phyloP scores from a whole-genome alignment of 1,140 invertebrate genomes.

The Zaprionus africanus region DNA sequence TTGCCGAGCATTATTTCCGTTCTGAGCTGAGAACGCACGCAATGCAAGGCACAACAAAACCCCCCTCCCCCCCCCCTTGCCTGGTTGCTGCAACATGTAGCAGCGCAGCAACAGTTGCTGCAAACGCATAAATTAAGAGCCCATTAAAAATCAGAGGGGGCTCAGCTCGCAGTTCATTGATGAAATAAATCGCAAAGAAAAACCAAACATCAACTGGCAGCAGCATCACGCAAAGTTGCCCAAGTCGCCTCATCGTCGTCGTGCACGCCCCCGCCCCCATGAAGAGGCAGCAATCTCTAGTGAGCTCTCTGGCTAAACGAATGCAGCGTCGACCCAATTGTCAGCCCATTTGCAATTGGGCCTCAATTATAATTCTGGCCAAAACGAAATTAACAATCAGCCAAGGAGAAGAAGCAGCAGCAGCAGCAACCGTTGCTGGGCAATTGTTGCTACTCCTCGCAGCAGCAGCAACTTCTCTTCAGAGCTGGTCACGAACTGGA shows the following conservation, averaged over 20 bases:
- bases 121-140: constrained; percentile 75
- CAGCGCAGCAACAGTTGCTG: constrained; percentile 19
- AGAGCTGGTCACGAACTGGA: constrained; percentile 67
- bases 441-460: constrained; percentile 5
- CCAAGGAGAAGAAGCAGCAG: constrained; percentile 3
- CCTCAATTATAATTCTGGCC: constrained; percentile 67
- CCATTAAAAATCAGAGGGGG: constrained; percentile 56
- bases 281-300: constrained; percentile 16
- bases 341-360: constrained; percentile 70
- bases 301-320: constrained; percentile 28
- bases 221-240: constrained; percentile 73
- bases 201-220: not conserved
- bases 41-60: constrained; percentile 26
- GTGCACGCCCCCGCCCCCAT: constrained; percentile 37
- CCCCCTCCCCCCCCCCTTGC: not conserved
- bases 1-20: constrained; percentile 45
- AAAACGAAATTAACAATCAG: constrained; percentile 20
- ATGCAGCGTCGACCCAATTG: constrained; percentile 70
- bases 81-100: constrained; percentile 42
- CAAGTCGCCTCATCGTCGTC: constrained; percentile 36
- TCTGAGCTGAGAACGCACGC: constrained; percentile 33
- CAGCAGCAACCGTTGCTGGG: not conserved
- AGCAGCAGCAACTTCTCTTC: not conserved
- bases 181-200: constrained; percentile 29
- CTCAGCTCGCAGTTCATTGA: constrained; percentile 39